Conservation (phyloP, 2,797 vertebrate genomes). For the Danionella dracula region DNA sequence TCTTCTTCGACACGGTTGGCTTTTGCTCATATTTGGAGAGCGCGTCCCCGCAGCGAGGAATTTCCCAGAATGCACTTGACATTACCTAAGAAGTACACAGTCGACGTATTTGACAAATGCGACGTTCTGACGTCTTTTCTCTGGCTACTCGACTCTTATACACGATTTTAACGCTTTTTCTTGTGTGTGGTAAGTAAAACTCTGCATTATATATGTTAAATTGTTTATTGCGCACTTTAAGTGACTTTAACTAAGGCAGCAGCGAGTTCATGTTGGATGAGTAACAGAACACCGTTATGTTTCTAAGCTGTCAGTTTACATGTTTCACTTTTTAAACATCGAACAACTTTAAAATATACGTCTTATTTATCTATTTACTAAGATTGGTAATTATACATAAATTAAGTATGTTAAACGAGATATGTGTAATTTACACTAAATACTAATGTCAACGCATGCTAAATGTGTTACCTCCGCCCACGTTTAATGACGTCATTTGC, state of each 20-base stretch:
- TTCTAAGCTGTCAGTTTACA: not conserved
- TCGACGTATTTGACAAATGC: slow-evolving; percentile 2
- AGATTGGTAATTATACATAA: too few relatives aligned
- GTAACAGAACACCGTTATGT: not conserved
- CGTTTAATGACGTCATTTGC: too few relatives aligned
- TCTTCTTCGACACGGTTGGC: too few relatives aligned
- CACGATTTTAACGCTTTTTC: slow-evolving; percentile 12
- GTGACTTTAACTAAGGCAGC: not conserved
- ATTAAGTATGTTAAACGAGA: too few relatives aligned
- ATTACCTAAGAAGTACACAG: slow-evolving; percentile 40
- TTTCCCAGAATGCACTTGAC: slow-evolving; percentile 79
- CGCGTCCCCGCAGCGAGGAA: slow-evolving; percentile 63
- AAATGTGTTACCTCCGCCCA: too few relatives aligned
- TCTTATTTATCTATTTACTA: too few relatives aligned
- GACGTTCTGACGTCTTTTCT: not conserved
- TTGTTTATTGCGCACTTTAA: not conserved
- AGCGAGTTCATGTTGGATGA: not conserved
- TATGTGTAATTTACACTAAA: too few relatives aligned
- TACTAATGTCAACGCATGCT: too few relatives aligned
- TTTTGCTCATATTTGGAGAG: slow-evolving; percentile 83
- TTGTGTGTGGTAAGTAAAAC: slow-evolving; percentile 48
- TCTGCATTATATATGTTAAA: not conserved
- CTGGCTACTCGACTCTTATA: not conserved
- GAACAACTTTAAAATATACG: too few relatives aligned
- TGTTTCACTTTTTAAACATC: not conserved